Conservation (phyloP, 2,113 vertebrate species). For the Tiliqua scincoides region DNA sequence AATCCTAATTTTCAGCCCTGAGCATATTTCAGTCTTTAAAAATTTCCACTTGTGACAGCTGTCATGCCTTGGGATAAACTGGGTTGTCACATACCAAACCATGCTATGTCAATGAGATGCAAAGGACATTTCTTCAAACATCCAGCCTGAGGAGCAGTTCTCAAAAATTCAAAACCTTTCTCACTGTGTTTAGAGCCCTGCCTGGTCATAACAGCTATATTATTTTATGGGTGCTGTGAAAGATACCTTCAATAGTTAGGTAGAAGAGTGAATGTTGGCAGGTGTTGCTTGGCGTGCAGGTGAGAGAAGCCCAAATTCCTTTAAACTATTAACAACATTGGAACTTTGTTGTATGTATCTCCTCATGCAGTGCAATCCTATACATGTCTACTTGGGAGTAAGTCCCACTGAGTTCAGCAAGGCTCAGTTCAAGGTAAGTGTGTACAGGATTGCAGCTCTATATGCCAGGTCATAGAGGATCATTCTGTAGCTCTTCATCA, state of each 20-base stretch:
- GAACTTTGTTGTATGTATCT: no score
- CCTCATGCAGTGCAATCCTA: no score
- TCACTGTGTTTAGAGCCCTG: neutral
- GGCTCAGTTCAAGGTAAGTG: no score
- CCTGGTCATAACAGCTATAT: neutral
- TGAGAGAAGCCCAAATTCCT: no score
- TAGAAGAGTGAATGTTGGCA: no score
- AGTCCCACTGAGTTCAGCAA: no score
- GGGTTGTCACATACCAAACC: neutral
- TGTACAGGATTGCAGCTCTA: no score
- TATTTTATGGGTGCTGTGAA: neutral
- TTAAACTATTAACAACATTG: no score
- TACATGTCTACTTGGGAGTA: no score
- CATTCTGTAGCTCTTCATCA: no score
- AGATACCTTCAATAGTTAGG: neutral
- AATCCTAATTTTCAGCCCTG: neutral
- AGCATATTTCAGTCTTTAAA: neutral
- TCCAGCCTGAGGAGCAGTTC: neutral
- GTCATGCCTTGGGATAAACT: neutral
- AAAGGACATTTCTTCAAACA: neutral
- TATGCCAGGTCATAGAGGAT: no score
- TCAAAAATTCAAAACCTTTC: neutral
- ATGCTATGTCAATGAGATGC: neutral
- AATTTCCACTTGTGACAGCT: neutral
- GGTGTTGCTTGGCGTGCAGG: no score